These are phyloP conservation scores for Chrosomus eos DNA, from an alignment of 2,797 vertebrate genomes.

Conservation along the genomic window DNA sequence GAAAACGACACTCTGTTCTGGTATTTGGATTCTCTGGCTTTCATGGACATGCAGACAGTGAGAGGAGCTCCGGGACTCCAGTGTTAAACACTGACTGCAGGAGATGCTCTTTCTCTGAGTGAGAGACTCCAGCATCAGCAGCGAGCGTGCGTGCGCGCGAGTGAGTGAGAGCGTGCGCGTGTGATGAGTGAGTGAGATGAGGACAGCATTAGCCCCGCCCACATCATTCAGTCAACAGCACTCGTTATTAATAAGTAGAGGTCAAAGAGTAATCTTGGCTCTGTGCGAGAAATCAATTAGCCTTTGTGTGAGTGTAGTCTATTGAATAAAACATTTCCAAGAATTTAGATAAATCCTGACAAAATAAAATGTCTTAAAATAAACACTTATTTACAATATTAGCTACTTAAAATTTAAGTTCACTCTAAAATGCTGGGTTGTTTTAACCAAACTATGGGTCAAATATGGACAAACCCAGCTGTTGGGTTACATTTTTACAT, in stretches of 20 bases:
- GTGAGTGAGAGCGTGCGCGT: no score
- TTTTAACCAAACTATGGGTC: no score
- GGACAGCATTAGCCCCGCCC: conserved; percentile 1
- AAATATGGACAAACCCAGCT: no score
- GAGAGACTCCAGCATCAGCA: conserved; percentile 1
- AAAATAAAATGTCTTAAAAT: neutral
- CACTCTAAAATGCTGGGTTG: no score
- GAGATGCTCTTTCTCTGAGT: neutral
- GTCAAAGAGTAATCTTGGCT: neutral
- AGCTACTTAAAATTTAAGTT: no score
- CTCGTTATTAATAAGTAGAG: neutral
- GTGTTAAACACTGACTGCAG: conserved; percentile 24
- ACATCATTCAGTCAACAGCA: neutral
- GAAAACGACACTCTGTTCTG: conserved; percentile 59
- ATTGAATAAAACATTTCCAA: neutral
- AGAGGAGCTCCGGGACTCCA: conserved; percentile 29
- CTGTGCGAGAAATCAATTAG: neutral
- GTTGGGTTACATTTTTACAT: no score
- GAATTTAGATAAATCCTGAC: neutral
- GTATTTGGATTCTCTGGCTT: conserved; percentile 44
- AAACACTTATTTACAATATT: neutral
- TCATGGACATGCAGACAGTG: conserved; percentile 51
- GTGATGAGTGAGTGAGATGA: neutral
- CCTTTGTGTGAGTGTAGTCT: neutral
- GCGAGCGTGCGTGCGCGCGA: neutral